Conservation (phyloP, 1,140 invertebrate genomes). For the Drosophila aff. region DNA sequence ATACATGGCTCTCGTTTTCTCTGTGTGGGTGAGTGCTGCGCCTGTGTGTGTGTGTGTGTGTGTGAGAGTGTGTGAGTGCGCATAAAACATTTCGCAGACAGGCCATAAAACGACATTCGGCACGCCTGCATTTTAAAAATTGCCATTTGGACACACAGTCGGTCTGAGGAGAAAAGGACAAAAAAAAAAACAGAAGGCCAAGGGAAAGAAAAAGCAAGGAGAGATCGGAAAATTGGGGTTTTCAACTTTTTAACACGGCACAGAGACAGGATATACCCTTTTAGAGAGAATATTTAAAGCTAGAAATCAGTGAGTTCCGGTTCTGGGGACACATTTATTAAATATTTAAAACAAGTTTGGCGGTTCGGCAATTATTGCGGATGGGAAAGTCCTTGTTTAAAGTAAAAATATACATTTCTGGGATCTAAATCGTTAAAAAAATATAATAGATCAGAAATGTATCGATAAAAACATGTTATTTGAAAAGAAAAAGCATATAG, state of each 20-base stretch:
- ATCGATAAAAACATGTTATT: not conserved
- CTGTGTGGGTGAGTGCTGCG: not conserved
- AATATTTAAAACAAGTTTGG: not conserved
- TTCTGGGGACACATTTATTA: no score
- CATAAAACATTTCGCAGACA: constrained; percentile 63
- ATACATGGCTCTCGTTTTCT: constrained; percentile 18
- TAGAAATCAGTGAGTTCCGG: not conserved
- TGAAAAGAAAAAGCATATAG: not conserved
- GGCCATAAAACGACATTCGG: constrained; percentile 62
- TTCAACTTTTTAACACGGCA: not conserved
- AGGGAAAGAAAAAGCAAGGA: not conserved
- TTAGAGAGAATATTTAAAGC: not conserved
- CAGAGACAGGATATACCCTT: constrained; percentile 7
- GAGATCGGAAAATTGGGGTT: constrained; percentile 6
- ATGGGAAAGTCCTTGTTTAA: not conserved
- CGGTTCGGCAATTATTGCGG: no score
- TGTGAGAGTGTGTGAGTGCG: constrained; percentile 31
- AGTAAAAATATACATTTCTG: not conserved
- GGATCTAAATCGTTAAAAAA: not conserved
- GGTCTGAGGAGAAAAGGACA: not conserved
- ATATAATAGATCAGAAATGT: not conserved
- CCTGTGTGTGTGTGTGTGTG: not conserved
- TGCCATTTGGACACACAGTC: constrained; percentile 55
- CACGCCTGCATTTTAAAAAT: constrained; percentile 68
- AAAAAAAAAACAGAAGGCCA: constrained; percentile 1